Evolutionary conservation across 2,797 vertebrate species (phyloP), one percentile per base, ranked within the genome.

Genomic region (Lithobates sylvaticus): DNA sequence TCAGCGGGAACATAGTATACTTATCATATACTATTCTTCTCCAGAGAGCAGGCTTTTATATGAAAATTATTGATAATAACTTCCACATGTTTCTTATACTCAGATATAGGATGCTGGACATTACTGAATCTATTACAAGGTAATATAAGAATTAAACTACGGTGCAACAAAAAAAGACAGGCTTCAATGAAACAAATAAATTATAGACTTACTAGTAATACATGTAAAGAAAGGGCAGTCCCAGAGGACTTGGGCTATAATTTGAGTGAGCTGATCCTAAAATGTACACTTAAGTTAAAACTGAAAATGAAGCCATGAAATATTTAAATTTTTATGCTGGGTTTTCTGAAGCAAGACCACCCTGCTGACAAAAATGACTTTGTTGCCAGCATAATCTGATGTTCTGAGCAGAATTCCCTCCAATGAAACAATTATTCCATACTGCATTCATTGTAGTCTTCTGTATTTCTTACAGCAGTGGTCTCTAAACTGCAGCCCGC

Each of bases 21-120:
- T 71, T 71, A 78, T 61, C 21, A 67, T 69, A 42, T 69, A 64
- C 15, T 32, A 84, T 29, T 77, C 70, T 32, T 78, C 50, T 36
- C 68, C 32, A 36, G 42, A 73, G 76, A 79, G 32, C 39, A 27
- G 44, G 26, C 58, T 73, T 9, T 85, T 68, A 79, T 72, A 44
- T 42, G 65, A 58, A 68, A 78, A 54, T 61, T 78, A 58, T 78
- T 44, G 21, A 34, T 73, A 79, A 85, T 61, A 78, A 50, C 69
- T 73, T 47, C 68, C 68, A 79, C 42, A 78, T 84, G 75, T 64
- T 78, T 29, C 50, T 84, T 70, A 84, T 84, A 67, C 47, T 84
- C 16, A 84, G 42, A 34, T 72, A 74, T 65, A 42, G 81, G 34
- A 80, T 69, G 78, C 42, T 69, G 32, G 42, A 34, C 65, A 69